Base-by-base conservation (phyloP, 2,888 invertebrate species). In the Ypsolopha scabrella region DNA sequence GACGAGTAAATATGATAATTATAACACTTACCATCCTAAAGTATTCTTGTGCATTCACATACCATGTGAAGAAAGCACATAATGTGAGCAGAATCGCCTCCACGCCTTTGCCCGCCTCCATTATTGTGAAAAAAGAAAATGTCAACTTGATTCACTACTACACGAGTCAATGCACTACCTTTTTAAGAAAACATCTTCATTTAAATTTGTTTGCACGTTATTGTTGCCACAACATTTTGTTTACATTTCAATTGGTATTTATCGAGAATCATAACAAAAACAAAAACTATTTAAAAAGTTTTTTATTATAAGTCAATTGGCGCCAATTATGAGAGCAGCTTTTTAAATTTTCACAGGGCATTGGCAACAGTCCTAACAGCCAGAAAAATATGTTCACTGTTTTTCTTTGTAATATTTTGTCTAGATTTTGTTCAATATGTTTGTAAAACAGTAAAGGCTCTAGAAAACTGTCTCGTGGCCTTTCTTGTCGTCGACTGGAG, bases 401-500 rank as follows among this genome's bases (percentile, higher is more conserved):
- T 24, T 24, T 24, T 24, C 24, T 24, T 24, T 24, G 24, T 24
- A 4, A 36, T 48, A 48, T 41, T 41, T 46, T 11, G 41, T 45
- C 44, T 35, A 36, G 53, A 46, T 51, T 35, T 54, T 56, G 48
- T 50, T 44, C 9, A 44, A 36, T 44, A 49, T 13, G 11, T 24
- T 24, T 24, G 24, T 24, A 4, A 24, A 24, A 24, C 24, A 24
- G 24, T 24, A 24, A 24, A 24, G 24, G 2, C 11, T 48, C 58
- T 70, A 68, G 70, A 70, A 75, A 76, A 75, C 78, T 79, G 74
- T 75, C 72, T 71, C 66, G 66, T 57, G 57, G 65, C 61, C 62
- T 76, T 78, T 80, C 83, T 82, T 81, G 80, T 78, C 73, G 73
- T 66, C 67, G 75, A 83, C 85, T 85, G 82, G 66, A 72, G 71